Base-by-base conservation (phyloP, 2,797 vertebrate species). In the Babyrousa celebensis region DNA sequence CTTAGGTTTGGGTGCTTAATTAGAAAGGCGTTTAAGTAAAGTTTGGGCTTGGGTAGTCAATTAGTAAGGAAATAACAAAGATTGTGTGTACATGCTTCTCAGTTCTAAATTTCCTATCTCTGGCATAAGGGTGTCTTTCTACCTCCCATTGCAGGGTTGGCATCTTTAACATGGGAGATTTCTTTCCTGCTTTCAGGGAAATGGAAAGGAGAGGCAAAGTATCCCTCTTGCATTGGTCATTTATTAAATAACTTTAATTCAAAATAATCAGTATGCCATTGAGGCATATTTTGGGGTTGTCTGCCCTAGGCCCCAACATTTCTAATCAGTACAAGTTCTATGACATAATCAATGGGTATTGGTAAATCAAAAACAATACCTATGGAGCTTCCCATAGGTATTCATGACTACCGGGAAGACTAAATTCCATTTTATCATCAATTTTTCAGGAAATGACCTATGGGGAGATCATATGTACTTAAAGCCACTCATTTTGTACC, bases 311-410 rank as follows among this genome's bases (percentile, higher is more conserved):
- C 65, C 65, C 65, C 65, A 67, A 17, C 6, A 67, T 16, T 83
- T 96, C 60, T 23, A 0, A 72, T 90, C 85, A 48, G 0, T 14
- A 23, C 65, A 96, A 77, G 85, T 29, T 94, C 40, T 89, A 15
- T 80, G 95, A 91, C 96, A 63, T 25, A 93, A 85, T 77, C 80
- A 63, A 1, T 91, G 1, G 18, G 4, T 88, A 95, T 92, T 71
- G 91, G 62, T 80, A 70, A 48, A 97, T n/a, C 63, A 95, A 52
- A 70, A 97, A 48, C 5, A 89, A 79, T 77, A 54, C 36, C 52
- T 48, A n/a, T 12, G 83, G 3, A 12, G 74, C 83, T 84, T 88
- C 15, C 40, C 29, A 36, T 36, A 14, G 20, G 54, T 93, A 95
- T 52, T 48, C 32, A 83, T 79, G 89, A 88, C 29, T 85, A 86